Evolutionary conservation across 2,797 vertebrate genomes (phyloP), one percentile per base, ranked within the genome.

Genomic region (Cynodonichthys magdalenae): DNA sequence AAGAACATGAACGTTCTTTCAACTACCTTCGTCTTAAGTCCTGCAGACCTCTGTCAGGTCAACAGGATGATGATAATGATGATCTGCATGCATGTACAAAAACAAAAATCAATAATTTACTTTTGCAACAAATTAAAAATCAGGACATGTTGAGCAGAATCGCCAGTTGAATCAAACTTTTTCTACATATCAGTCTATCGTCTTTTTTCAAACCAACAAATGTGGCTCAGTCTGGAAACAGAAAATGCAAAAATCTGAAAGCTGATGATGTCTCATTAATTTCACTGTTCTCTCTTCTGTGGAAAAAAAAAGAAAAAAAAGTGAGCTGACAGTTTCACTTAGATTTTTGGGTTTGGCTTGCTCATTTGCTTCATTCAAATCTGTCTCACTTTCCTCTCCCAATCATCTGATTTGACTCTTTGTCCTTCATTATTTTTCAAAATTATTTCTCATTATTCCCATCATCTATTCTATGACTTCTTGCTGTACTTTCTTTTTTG

Each of bases 401-500:
- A 15, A 60, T 49, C 31, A 11, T 69, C 60, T 66, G 0, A 15
- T n/a, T 28, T 49, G 15, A 71, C 51, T 71, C 31, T 65, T 24
- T 24, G 53, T 77, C 80, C 81, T 78, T 83, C 71, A 73, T 48
- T 67, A 66, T 2, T 1, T 56, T 69, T 67, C 70, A 61, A 69
- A 70, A 79, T 82, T 79, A 81, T 82, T 82, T 75, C 70, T 79
- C 69, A 79, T 87, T 75, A 84, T 82, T 82, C 79, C 53, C 55
- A 55, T 89, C 77, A 65, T 84, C 81, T 75, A 66, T 75, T 79
- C 67, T 24, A 5, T 49, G 83, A 70, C 66, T 79, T 57, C 54
- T 47, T 63, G 64, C 44, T 48, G 14, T 66, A 69, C 58, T 70
- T 71, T 60, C 51, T 75, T 41, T 31, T 70, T 83, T 72, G 49